These are phyloP conservation scores for Tethya wilhelma DNA, from an alignment of 37 sponge, comb jelly and placozoan genomes.

Conservation along the genomic window DNA sequence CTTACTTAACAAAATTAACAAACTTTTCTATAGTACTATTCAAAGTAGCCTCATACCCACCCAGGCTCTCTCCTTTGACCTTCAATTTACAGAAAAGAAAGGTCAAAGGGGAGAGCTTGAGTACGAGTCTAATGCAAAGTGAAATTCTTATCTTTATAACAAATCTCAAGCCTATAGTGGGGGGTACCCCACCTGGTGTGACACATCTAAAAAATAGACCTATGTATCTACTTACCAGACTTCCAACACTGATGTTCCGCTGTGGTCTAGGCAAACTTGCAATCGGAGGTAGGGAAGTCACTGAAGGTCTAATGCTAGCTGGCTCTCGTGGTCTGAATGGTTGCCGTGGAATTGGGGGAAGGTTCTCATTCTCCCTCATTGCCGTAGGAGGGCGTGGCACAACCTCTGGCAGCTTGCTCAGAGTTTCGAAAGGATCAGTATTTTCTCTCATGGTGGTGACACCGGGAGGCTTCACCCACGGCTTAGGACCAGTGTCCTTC, in stretches of 20 bases:
- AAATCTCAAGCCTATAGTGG: not conserved
- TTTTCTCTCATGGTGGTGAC: conserved; percentile 66
- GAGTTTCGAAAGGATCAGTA: conserved; percentile 77
- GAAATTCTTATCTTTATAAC: too few relatives aligned
- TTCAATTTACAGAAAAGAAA: too few relatives aligned
- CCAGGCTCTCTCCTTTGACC: too few relatives aligned
- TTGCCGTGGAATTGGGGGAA: conserved; percentile 59
- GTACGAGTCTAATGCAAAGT: too few relatives aligned
- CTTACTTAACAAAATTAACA: too few relatives aligned
- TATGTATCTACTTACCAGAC: too few relatives aligned
- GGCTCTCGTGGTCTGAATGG: conserved; percentile 61
- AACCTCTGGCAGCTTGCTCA: conserved; percentile 46
- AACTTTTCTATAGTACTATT: too few relatives aligned
- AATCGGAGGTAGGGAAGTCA: not conserved
- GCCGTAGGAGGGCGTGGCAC: conserved; percentile 64
- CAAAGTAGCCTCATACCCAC: too few relatives aligned
- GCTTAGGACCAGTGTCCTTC: conserved; percentile 54
- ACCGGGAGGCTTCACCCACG: conserved; percentile 74
- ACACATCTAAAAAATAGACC: too few relatives aligned
- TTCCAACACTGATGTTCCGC: too few relatives aligned
- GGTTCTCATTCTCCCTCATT: conserved; percentile 42
- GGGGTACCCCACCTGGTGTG: not conserved
- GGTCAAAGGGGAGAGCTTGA: too few relatives aligned
- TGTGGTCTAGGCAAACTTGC: too few relatives aligned
- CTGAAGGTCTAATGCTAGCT: conserved; percentile 37